phyloP scores from a whole-genome alignment of 2,888 invertebrate species.

The Pyrrhia umbra region DNA sequence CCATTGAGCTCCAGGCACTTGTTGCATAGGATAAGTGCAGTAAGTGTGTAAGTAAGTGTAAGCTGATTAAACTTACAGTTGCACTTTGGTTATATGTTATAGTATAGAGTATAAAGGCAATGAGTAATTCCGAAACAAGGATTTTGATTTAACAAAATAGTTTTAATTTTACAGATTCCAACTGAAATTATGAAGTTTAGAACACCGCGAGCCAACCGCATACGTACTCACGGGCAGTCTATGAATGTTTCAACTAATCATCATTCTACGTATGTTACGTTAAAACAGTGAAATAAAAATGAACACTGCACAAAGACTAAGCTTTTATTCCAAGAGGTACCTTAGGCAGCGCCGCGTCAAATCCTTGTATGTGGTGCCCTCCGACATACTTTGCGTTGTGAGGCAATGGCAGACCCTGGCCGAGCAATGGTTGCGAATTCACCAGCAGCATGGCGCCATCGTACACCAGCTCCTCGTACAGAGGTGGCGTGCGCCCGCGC shows the following conservation, averaged over 20 bases:
- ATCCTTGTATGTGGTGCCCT: conserved; percentile 73
- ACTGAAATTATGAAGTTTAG: neutral
- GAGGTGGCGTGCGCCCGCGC: conserved; percentile 66
- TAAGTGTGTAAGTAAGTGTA: neutral
- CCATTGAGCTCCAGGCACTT: neutral
- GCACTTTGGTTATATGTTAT: neutral
- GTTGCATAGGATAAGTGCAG: neutral
- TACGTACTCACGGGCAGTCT: too few relatives aligned
- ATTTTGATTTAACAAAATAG: too few relatives aligned
- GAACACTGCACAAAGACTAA: too few relatives aligned
- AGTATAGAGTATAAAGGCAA: neutral
- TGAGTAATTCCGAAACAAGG: neutral
- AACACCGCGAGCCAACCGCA: too few relatives aligned
- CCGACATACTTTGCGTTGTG: conserved; percentile 73
- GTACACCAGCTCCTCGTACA: conserved; percentile 69
- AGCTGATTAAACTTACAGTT: neutral
- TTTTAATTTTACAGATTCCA: neutral
- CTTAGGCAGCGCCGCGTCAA: conserved; percentile 63
- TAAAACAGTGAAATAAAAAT: too few relatives aligned
- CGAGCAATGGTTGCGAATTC: conserved; percentile 74
- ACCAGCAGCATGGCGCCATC: conserved; percentile 73
- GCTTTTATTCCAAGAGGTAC: conserved; percentile 50
- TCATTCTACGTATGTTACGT: too few relatives aligned
- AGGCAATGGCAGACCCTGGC: conserved; percentile 71
- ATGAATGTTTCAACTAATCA: too few relatives aligned